Evolutionary conservation across 92 coral and sea anemone species (phyloP).

Genomic region (Hydrozoanthus gracilis): DNA sequence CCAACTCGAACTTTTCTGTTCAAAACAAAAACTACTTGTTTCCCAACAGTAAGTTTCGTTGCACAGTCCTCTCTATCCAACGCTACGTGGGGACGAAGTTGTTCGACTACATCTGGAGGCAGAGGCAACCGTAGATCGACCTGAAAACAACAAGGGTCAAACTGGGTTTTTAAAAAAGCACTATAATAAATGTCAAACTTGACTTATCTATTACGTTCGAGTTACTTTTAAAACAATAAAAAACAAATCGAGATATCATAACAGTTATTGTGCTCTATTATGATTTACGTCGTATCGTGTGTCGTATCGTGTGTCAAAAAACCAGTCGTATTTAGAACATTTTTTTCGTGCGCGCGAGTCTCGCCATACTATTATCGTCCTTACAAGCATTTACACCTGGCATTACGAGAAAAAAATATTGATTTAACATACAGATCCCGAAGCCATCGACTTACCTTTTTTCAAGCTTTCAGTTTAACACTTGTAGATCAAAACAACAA

Average conservation of each 20-base stretch:
- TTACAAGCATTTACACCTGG: not conserved
- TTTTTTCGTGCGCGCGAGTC: not conserved
- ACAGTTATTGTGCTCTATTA: not conserved
- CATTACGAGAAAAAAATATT: not conserved
- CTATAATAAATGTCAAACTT: not conserved
- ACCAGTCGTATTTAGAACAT: not conserved
- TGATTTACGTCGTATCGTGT: not conserved
- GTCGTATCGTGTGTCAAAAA: not conserved
- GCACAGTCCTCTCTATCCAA: not conserved
- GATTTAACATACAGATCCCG: not conserved
- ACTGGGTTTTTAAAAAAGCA: not conserved
- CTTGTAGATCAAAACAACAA: not conserved
- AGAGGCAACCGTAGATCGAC: slow-evolving; percentile 19
- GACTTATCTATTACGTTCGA: not conserved
- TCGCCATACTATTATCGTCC: not conserved
- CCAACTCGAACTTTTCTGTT: slow-evolving; percentile 83
- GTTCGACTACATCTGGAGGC: not conserved
- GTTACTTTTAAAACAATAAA: slow-evolving; percentile 6
- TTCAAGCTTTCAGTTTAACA: not conserved
- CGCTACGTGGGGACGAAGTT: not conserved
- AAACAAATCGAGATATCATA: not conserved
- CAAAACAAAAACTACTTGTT: slow-evolving; percentile 86
- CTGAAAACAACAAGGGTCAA: not conserved
- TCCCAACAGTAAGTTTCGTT: slow-evolving; percentile 64
- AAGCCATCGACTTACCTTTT: slow-evolving; percentile 4